phyloP scores from a whole-genome alignment of 2,797 vertebrate species.

The Dicrostonyx torquatus region DNA sequence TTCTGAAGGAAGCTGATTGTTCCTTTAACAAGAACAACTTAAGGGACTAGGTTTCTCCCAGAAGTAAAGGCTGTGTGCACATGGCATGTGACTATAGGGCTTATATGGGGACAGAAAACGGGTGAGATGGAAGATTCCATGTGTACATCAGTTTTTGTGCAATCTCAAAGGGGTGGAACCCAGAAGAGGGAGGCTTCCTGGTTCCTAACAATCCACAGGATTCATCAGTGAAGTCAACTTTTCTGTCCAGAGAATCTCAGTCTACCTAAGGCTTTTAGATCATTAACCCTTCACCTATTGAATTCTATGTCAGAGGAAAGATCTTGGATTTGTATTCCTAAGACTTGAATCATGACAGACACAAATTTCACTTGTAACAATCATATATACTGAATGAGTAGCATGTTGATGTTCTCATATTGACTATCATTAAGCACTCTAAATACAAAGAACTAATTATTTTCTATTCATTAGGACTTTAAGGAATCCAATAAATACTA shows the following conservation, averaged over 20 bases:
- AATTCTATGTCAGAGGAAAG: not conserved
- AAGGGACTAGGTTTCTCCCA: not conserved
- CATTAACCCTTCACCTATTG: not conserved
- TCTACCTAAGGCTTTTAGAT: not conserved
- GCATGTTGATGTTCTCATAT: not conserved
- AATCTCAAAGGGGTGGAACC: not conserved
- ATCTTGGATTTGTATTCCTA: not conserved
- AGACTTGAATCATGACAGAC: not conserved
- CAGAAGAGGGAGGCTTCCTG: not conserved
- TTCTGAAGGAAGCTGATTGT: not conserved
- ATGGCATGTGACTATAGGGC: not conserved
- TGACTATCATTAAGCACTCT: constrained; percentile 6
- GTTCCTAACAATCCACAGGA: too few species aligned
- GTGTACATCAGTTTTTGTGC: not conserved
- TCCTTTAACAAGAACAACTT: not conserved
- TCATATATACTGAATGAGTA: not conserved
- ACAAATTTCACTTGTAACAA: not conserved
- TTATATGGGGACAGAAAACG: not conserved
- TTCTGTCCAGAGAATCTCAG: not conserved
- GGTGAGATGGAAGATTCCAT: not conserved
- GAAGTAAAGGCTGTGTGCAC: not conserved
- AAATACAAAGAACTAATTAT: not conserved
- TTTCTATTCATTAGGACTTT: not conserved
- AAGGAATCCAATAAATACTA: not conserved
- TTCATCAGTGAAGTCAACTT: not conserved